These are phyloP conservation scores for Hemibagrus wyckioides DNA, from an alignment of 2,113 vertebrate genomes.

Conservation along the genomic window DNA sequence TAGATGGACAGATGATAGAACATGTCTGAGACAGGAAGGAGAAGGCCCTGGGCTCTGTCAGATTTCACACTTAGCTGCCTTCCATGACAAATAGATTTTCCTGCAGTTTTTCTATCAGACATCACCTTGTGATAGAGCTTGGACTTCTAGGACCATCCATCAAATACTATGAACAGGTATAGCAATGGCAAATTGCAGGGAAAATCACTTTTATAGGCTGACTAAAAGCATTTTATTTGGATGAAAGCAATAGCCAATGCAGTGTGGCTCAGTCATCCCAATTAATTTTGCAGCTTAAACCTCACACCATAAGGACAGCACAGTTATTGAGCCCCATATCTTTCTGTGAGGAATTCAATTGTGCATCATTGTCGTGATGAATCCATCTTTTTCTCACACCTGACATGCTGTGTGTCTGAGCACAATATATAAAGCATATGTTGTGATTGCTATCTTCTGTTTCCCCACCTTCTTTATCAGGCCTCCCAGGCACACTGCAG, in stretches of 20 bases:
- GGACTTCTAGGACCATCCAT: constrained; percentile 23
- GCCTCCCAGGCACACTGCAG: constrained; percentile 38
- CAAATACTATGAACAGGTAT: constrained; percentile 15
- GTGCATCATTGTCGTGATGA: constrained; percentile 13
- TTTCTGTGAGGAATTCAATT: constrained; percentile 11
- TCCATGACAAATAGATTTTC: constrained; percentile 37
- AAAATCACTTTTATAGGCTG: neutral
- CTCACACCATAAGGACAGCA: neutral
- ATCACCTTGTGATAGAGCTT: constrained; percentile 27
- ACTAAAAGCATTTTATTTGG: neutral
- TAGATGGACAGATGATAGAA: constrained; percentile 40
- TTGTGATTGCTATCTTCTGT: constrained; percentile 40
- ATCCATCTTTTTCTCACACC: constrained; percentile 26
- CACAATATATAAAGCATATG: constrained; percentile 46
- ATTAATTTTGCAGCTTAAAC: constrained; percentile 1
- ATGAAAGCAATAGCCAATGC: neutral
- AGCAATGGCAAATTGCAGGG: neutral
- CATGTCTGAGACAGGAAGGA: constrained; percentile 38
- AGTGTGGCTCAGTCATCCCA: neutral
- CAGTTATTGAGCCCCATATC: constrained; percentile 2
- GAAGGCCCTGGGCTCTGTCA: constrained; percentile 3
- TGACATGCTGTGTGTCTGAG: constrained; percentile 44
- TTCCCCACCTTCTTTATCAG: constrained; percentile 45
- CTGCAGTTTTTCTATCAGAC: constrained; percentile 33
- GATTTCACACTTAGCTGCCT: constrained; percentile 38